phyloP scores from a whole-genome alignment of 2,888 invertebrate species.

The Zaprionus lineosus region DNA sequence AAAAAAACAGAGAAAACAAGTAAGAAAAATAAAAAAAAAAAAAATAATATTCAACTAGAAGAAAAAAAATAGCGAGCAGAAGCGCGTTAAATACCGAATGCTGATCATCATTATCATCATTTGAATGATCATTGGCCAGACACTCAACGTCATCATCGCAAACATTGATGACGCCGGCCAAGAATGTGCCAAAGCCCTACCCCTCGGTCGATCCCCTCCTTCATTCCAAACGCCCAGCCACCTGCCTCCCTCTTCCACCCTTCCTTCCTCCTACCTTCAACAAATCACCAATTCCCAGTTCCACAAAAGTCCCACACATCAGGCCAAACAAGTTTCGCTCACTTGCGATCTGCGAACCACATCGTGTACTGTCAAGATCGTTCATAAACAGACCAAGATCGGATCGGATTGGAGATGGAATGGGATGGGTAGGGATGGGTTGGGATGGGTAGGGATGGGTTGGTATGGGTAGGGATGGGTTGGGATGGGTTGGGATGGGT shows the following conservation, averaged over 20 bases:
- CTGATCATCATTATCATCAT: slow-evolving; percentile 24
- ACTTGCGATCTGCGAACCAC: slow-evolving; percentile 28
- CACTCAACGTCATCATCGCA: slow-evolving; percentile 27
- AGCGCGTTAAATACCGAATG: slow-evolving; percentile 24
- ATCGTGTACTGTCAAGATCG: slow-evolving; percentile 54
- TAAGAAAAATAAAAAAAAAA: slow-evolving; percentile 9
- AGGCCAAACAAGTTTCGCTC: slow-evolving; percentile 48
- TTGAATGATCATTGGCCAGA: slow-evolving; percentile 16
- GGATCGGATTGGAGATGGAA: slow-evolving; percentile 12
- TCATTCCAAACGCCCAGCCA: background rate
- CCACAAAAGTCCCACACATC: slow-evolving; percentile 7
- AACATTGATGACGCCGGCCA: slow-evolving; percentile 62
- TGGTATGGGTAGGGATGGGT: too few species aligned
- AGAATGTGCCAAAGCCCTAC: slow-evolving; percentile 48
- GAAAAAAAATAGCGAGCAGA: too few species aligned
- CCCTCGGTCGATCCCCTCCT: slow-evolving; percentile 1
- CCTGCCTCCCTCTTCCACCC: background rate
- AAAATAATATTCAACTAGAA: background rate
- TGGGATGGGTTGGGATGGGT: too few species aligned
- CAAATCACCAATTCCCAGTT: slow-evolving; percentile 2
- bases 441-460: slow-evolving; percentile 8
- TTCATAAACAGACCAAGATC: slow-evolving; percentile 48
- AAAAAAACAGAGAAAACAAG: background rate
- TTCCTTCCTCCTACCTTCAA: background rate
- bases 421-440: slow-evolving; percentile 7